Evolutionary conservation across 1,140 invertebrate species (phyloP), one percentile per base, ranked within the genome.

Genomic region (Leptinotarsa defecta): DNA sequence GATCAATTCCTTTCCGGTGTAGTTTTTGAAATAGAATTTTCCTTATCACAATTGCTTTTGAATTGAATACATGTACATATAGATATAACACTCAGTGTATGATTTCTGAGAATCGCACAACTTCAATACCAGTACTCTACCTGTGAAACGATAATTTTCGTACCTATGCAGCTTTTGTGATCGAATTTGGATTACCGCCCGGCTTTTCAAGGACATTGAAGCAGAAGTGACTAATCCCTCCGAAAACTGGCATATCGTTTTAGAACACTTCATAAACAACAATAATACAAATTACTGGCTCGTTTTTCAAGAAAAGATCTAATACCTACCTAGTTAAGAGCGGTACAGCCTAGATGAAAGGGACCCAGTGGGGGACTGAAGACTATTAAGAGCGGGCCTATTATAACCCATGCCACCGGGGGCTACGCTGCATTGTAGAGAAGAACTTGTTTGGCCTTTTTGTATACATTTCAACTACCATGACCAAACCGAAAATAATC

Each of bases 271-370:
- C 27, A 34, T 65, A 65, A 65, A 65, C 64, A 65, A 65, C 64
- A 65, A 65, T 65, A 65, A 65, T 34, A 65, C 27, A 65, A 65
- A 65, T 65, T 65, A 65, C 64, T 22, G 64, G 64, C 64, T 65
- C 64, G 64, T 65, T 24, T 34, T 34, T 65, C 27, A 20, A 65
- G 64, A 65, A 65, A 24, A 34, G 64, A 65, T 13, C 64, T 65
- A 65, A 65, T 27, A 65, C 22, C 64, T 65, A 24, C 20, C 64
- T 65, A 65, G 64, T 65, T 65, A 65, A 20, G 20, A 65, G 64
- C 64, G 64, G 64, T 34, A 13, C 13, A 19, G 22, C 64, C 27
- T 24, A 65, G 64, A 65, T 65, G 64, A 65, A 65, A 65, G 64
- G 64, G 64, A 65, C 64, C 20, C 64, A 65, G 64, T 65, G 64